phyloP scores from a whole-genome alignment of 2,797 vertebrate species.

The Neosalanx taihuensis region DNA sequence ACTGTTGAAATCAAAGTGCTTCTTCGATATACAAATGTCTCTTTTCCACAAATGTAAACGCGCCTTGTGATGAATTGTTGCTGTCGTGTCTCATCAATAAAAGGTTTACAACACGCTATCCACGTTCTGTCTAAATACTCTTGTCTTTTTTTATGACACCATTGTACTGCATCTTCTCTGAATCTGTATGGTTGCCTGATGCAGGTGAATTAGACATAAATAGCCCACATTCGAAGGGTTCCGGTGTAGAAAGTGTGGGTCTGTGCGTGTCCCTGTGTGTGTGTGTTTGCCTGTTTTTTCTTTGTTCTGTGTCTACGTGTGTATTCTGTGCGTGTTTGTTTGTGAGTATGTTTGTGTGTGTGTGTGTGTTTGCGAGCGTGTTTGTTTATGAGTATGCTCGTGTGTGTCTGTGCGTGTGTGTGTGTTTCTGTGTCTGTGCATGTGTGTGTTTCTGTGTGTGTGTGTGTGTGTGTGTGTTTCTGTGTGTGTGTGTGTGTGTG shows the following conservation, averaged over 20 bases:
- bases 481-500: conserved; percentile 22
- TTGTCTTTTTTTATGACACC: conserved; percentile 22
- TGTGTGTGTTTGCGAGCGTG: conserved; percentile 17
- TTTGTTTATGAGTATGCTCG: too few relatives aligned
- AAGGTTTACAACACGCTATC: not conserved
- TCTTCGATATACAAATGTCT: too few relatives aligned
- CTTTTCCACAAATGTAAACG: too few relatives aligned
- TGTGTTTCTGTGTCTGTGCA: conserved; percentile 43
- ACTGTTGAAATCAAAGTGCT: too few relatives aligned
- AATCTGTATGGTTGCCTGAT: conserved; percentile 61
- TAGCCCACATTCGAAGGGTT: conserved; percentile 34
- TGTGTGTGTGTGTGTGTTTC: conserved; percentile 8
- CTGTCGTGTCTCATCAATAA: too few relatives aligned
- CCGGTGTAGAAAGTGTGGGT: conserved; percentile 14
- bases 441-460: conserved; percentile 25
- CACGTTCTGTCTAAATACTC: not conserved
- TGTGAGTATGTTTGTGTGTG: too few relatives aligned
- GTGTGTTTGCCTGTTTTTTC: conserved; percentile 21
- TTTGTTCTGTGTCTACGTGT: conserved; percentile 43
- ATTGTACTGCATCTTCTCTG: conserved; percentile 45
- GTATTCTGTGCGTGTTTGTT: conserved; percentile 23
- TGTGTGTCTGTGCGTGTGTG: conserved; percentile 9
- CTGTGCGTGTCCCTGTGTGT: conserved; percentile 15
- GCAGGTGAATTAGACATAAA: conserved; percentile 56
- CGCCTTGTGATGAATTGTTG: too few relatives aligned